These are phyloP conservation scores for Anneissia japonica DNA, from an alignment of 35 echinoderm and acorn worm species.

Conservation along the genomic window DNA sequence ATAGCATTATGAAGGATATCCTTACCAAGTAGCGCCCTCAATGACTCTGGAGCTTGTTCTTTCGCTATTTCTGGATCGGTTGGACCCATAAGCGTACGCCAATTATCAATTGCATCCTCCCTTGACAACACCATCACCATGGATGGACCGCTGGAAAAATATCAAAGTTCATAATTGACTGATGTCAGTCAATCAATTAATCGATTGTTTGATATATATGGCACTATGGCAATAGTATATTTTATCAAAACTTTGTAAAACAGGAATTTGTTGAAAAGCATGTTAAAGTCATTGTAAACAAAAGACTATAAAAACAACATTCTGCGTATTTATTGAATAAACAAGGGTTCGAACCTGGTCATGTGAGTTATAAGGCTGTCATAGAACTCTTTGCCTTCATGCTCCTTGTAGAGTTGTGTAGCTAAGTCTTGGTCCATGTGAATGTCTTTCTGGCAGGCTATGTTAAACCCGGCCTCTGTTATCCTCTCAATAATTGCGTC, in stretches of 20 bases:
- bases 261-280: too few species aligned
- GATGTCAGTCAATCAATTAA: too few species aligned
- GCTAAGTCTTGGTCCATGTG: conserved; percentile 70
- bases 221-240: too few species aligned
- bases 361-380: conserved; percentile 78
- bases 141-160: conserved; percentile 64
- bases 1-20: conserved; percentile 85
- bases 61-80: conserved; percentile 70
- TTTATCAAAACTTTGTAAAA: too few species aligned
- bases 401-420: conserved; percentile 80
- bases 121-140: conserved; percentile 84
- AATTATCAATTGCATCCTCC: conserved; percentile 80
- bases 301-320: neutral
- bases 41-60: conserved; percentile 87
- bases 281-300: too few species aligned
- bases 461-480: conserved; percentile 90
- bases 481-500: conserved; percentile 72
- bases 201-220: too few species aligned
- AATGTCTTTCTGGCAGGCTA: conserved; percentile 56
- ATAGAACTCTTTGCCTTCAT: conserved; percentile 98
- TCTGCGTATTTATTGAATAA: neutral
- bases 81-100: conserved; percentile 79
- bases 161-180: too few species aligned
- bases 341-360: conserved; percentile 48
- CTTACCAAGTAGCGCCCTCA: conserved; percentile 81